Evolutionary conservation across 2,113 vertebrate genomes (phyloP).

Genomic region (Piaya cayana): DNA sequence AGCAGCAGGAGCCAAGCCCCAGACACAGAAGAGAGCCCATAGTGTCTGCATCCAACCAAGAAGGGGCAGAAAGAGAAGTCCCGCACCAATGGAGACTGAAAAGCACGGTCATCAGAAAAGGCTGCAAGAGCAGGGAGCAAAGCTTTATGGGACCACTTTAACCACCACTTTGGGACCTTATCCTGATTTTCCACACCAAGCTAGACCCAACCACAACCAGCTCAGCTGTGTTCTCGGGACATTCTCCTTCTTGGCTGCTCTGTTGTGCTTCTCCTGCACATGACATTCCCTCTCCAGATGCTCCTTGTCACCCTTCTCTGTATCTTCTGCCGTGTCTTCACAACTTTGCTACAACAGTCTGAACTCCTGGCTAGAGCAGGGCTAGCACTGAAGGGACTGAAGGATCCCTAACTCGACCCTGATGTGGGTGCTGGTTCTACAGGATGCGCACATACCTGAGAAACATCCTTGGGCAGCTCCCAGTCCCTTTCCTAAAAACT

Average conservation of each 20-base stretch:
- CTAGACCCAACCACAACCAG: neutral
- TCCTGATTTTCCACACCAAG: neutral
- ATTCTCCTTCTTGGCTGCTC: neutral
- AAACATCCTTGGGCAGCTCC: neutral
- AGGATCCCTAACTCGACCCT: neutral
- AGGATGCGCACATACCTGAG: neutral
- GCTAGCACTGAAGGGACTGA: neutral
- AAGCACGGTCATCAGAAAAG: neutral
- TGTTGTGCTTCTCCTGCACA: neutral
- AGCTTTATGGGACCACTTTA: neutral
- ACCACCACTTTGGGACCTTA: neutral
- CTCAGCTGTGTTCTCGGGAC: neutral
- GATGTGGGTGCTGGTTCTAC: neutral
- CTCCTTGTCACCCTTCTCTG: neutral
- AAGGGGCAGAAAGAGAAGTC: neutral
- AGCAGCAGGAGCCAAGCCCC: neutral
- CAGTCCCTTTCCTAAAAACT: neutral
- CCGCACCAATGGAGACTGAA: neutral
- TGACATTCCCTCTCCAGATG: neutral
- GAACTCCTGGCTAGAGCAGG: neutral
- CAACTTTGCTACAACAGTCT: neutral
- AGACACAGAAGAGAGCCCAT: neutral
- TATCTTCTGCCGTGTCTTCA: neutral
- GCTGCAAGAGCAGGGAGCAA: slow-evolving; percentile 46
- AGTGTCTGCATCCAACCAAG: neutral